Conservation (phyloP, 2,113 vertebrate species). For the Microtus richardsoni region DNA sequence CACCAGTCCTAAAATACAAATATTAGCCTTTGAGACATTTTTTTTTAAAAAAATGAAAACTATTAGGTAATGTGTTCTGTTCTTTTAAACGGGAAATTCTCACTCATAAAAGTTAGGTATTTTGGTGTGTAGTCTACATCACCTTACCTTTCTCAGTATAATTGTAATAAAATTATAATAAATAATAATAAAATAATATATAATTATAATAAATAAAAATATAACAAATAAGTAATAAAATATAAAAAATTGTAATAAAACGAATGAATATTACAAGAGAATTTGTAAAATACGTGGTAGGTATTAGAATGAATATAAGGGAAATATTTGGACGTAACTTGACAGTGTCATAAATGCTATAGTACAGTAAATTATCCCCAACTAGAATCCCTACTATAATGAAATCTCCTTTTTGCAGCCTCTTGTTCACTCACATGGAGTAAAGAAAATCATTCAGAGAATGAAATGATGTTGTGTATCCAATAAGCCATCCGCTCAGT, state of each 20-base stretch:
- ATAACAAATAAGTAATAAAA: too few species aligned
- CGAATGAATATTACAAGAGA: slow-evolving; percentile 15
- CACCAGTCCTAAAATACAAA: background rate
- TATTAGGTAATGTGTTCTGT: background rate
- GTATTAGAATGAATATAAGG: background rate
- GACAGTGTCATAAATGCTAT: slow-evolving; percentile 20
- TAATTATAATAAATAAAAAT: too few species aligned
- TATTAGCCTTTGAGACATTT: slow-evolving; percentile 17
- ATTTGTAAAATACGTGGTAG: background rate
- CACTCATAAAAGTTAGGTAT: background rate
- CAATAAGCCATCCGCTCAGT: background rate
- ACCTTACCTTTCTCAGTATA: background rate
- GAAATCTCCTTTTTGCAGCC: slow-evolving; percentile 23
- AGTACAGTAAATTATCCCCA: background rate
- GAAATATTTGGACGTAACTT: slow-evolving; percentile 62
- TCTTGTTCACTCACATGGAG: slow-evolving; percentile 52
- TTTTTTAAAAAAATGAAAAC: slow-evolving; percentile 6
- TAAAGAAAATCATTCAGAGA: slow-evolving; percentile 45
- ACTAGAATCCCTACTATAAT: slow-evolving; percentile 40
- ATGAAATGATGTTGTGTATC: slow-evolving; percentile 1
- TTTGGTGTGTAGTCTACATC: background rate
- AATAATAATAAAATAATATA: too few species aligned
- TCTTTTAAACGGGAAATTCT: background rate
- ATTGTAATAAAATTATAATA: background rate
- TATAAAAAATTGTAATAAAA: background rate